These are phyloP conservation scores for Lithobates pipiens DNA, from an alignment of 2,797 vertebrate species.

Conservation along the genomic window DNA sequence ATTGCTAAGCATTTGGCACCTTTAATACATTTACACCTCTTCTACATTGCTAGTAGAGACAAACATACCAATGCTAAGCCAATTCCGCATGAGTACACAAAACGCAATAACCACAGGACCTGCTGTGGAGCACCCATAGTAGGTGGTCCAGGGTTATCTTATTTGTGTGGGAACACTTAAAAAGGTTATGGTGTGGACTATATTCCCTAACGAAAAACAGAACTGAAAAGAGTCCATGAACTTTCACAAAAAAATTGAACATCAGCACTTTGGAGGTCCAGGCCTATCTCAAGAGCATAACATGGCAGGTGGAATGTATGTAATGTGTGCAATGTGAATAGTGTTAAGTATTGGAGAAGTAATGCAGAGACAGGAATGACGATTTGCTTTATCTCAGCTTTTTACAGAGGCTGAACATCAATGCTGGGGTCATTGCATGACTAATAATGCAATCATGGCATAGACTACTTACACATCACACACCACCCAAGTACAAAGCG, in stretches of 20 bases:
- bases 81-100: too few species aligned
- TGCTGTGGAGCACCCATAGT: too few species aligned
- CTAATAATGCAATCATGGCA: constrained; percentile 34
- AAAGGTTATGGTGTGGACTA: too few species aligned
- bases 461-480: constrained; percentile 13
- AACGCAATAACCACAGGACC: too few species aligned
- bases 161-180: too few species aligned
- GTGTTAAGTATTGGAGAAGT: constrained; percentile 2
- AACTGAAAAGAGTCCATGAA: not conserved
- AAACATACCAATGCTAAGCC: too few species aligned
- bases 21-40: too few species aligned
- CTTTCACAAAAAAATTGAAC: not conserved
- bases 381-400: constrained; percentile 35
- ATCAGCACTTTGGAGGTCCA: constrained; percentile 3
- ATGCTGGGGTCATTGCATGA: constrained; percentile 24
- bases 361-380: constrained; percentile 21
- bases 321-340: constrained; percentile 50
- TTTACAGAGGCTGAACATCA: constrained; percentile 46
- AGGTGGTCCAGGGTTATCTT: too few species aligned
- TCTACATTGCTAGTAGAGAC: too few species aligned
- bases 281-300: not conserved
- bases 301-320: constrained; percentile 47
- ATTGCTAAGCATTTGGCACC: too few species aligned
- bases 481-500: constrained; percentile 14
- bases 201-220: not conserved